Conservation (phyloP, 2,888 invertebrate species). For the Pterobdella sp. region DNA sequence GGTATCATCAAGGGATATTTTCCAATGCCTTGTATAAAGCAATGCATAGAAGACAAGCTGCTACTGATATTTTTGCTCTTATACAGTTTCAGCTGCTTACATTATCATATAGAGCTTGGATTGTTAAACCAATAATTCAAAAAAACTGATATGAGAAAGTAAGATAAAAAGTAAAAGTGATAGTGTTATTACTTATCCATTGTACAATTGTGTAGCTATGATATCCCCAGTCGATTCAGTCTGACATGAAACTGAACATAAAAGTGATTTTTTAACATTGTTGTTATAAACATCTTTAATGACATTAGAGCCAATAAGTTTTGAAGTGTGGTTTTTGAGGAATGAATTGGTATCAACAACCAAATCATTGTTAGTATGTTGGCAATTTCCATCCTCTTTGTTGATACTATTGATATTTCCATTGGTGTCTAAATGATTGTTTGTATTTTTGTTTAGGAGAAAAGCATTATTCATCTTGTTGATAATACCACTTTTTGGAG, state of each 20-base stretch:
- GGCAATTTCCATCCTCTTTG: background rate
- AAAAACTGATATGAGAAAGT: no score
- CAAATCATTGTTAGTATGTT: background rate
- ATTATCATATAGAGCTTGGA: no score
- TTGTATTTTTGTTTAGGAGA: background rate
- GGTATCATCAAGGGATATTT: no score
- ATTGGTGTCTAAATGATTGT: background rate
- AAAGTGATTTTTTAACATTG: background rate
- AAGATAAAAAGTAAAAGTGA: background rate
- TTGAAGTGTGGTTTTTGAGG: background rate
- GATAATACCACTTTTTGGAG: background rate
- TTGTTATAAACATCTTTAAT: background rate
- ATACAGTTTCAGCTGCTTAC: no score
- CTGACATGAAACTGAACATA: conserved; percentile 26
- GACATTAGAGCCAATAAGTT: background rate
- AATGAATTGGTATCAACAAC: background rate
- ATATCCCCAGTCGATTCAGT: conserved; percentile 30
- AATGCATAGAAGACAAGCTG: no score
- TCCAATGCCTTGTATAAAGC: no score
- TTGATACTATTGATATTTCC: background rate
- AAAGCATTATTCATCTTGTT: background rate
- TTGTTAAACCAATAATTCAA: no score
- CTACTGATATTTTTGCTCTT: no score
- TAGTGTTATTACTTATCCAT: conserved; percentile 7
- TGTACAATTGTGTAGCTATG: conserved; percentile 30